A percentile compares a stretch with the other conserved stretches of the same genome.
Conservation (phyloP, 2,113 vertebrate species). For the Gavia stellata region DNA sequence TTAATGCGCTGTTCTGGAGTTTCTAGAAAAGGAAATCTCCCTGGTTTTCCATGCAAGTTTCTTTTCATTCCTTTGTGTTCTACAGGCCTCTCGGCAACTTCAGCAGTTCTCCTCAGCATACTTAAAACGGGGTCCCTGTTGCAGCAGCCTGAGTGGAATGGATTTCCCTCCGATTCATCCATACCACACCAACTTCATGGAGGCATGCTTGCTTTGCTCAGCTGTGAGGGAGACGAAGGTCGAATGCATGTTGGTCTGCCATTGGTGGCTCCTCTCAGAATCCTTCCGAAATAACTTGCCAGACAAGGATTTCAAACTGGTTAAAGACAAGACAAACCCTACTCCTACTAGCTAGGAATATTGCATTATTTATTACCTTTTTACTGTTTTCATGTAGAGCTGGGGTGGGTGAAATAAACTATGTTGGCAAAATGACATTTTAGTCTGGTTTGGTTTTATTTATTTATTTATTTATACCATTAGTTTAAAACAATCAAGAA, state of each 20-base stretch:
- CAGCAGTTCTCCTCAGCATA: background rate
- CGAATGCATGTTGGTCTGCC: background rate
- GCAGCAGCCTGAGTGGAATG: background rate
- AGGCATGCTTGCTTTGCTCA: background rate
- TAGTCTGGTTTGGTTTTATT: background rate
- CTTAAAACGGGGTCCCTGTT: background rate
- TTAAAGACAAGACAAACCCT: background rate
- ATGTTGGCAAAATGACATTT: background rate
- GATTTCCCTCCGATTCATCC: background rate
- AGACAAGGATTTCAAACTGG: background rate
- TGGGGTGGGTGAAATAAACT: background rate
- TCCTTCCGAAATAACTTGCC: background rate
- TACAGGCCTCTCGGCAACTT: background rate
- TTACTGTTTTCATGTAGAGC: background rate
- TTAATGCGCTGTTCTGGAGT: too few relatives aligned
- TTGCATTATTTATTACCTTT: background rate
- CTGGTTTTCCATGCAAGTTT: background rate
- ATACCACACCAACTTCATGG: accelerated
- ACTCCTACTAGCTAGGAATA: background rate
- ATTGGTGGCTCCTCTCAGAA: background rate
- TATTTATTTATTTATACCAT: background rate
- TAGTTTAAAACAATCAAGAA: background rate
- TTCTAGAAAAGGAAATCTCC: background rate
- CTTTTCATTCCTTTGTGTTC: background rate
- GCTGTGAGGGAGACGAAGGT: background rate